phyloP scores from a whole-genome alignment of 1,140 invertebrate species.

The Phthorimaea operculella region DNA sequence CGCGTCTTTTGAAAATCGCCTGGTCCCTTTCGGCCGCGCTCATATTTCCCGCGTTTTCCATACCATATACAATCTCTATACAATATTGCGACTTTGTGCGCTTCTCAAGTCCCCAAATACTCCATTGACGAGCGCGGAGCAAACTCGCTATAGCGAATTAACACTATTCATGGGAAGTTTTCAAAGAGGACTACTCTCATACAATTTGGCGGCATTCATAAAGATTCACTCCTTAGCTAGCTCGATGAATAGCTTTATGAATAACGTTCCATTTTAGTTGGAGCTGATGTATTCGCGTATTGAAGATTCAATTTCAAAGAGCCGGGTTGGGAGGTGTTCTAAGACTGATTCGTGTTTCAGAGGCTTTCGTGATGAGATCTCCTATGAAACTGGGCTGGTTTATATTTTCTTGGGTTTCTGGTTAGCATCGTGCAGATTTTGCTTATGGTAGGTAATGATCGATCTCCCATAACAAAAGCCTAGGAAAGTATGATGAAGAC shows the following conservation, averaged over 20 bases:
- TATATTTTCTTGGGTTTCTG: conserved; percentile 7
- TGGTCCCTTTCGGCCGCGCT: conserved; percentile 24
- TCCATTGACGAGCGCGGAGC: conserved; percentile 61
- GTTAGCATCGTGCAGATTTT: too few species aligned
- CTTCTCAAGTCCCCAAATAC: conserved; percentile 62
- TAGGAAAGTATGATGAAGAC: too few species aligned
- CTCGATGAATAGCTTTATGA: conserved; percentile 61
- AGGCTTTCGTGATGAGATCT: neutral
- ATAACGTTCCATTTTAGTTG: conserved; percentile 11
- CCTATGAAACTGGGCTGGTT: neutral
- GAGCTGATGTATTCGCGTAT: conserved; percentile 2
- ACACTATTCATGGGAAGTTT: conserved; percentile 58
- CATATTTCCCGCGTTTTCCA: conserved; percentile 62
- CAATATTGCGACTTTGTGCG: conserved; percentile 49
- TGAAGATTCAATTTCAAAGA: conserved; percentile 3
- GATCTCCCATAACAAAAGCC: too few species aligned
- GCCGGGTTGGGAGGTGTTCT: too few species aligned
- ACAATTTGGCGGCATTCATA: conserved; percentile 66
- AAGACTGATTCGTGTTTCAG: too few species aligned
- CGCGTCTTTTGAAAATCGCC: conserved; percentile 4
- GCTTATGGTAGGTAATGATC: too few species aligned
- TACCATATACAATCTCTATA: conserved; percentile 24
- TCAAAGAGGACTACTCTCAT: conserved; percentile 66
- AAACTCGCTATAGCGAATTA: conserved; percentile 67
- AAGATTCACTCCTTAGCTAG: conserved; percentile 65